phyloP scores from a whole-genome alignment of 2,113 vertebrate species.

The Pelecanus crispus region DNA sequence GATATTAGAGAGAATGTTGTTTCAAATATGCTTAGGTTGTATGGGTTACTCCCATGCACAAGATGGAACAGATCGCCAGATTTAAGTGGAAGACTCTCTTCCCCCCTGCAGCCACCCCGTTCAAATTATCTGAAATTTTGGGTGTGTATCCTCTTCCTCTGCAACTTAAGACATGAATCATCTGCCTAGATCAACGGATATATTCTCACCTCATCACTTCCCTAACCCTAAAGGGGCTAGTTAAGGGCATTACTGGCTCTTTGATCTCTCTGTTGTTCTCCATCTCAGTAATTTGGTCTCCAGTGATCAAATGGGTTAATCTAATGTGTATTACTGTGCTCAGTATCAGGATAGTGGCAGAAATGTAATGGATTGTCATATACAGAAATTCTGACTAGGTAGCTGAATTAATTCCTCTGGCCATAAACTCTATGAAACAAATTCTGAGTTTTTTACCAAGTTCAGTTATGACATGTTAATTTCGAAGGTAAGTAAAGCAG shows the following conservation, averaged over 20 bases:
- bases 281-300: neutral
- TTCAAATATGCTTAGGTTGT: neutral
- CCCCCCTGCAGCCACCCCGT: neutral
- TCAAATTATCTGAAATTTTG: slow-evolving; percentile 8
- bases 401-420: neutral
- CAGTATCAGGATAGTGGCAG: neutral
- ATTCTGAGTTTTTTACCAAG: neutral
- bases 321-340: neutral
- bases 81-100: neutral
- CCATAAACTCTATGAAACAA: neutral
- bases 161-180: slow-evolving; percentile 42
- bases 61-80: neutral
- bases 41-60: neutral
- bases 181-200: neutral
- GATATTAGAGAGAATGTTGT: neutral
- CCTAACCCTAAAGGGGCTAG: neutral
- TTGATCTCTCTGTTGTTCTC: slow-evolving; percentile 35
- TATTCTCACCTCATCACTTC: slow-evolving; percentile 8
- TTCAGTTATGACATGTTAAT: neutral
- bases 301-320: neutral
- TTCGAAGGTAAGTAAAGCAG: neutral
- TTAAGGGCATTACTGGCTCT: slow-evolving; percentile 24
- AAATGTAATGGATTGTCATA: neutral
- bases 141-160: slow-evolving; percentile 10
- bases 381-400: neutral